These are phyloP conservation scores for Halocynthia aurantium DNA, from an alignment of 23 tunicate genomes.

Conservation along the genomic window DNA sequence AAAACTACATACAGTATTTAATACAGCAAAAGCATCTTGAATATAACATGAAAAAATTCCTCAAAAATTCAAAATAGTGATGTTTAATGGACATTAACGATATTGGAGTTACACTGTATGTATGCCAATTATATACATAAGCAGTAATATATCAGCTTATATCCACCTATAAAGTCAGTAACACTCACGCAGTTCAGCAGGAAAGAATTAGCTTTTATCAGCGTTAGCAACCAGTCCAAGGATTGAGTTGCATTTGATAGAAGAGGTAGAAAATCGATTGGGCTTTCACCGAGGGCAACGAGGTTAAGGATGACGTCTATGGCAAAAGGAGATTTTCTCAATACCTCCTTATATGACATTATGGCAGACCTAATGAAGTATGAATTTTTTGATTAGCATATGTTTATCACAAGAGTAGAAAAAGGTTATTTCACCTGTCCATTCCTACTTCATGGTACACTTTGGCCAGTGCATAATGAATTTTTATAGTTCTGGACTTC, in stretches of 20 bases:
- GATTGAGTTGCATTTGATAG: constrained; percentile 26
- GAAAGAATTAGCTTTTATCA: constrained; percentile 70
- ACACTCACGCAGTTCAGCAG: constrained; percentile 7
- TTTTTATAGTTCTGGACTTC: constrained; percentile 35
- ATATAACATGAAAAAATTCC: too few relatives aligned
- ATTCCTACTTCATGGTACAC: constrained; percentile 53
- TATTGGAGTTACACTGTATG: too few relatives aligned
- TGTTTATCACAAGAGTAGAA: neutral
- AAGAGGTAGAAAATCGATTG: constrained; percentile 57
- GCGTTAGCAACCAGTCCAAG: constrained; percentile 57
- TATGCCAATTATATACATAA: too few relatives aligned
- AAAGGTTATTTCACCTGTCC: constrained; percentile 2
- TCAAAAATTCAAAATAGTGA: too few relatives aligned
- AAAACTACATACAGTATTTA: too few relatives aligned
- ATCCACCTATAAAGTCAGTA: neutral
- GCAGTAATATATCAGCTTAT: neutral
- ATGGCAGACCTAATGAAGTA: constrained; percentile 28
- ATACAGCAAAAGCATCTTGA: too few relatives aligned
- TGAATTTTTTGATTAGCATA: neutral
- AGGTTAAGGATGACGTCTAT: constrained; percentile 62
- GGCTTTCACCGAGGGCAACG: constrained; percentile 60
- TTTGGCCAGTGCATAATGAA: constrained; percentile 46
- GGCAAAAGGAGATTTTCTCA: constrained; percentile 59
- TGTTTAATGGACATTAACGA: too few relatives aligned
- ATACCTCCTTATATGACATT: constrained; percentile 63